Conservation (phyloP, 2,113 vertebrate species). For the Mesoclemmys tuberculata region DNA sequence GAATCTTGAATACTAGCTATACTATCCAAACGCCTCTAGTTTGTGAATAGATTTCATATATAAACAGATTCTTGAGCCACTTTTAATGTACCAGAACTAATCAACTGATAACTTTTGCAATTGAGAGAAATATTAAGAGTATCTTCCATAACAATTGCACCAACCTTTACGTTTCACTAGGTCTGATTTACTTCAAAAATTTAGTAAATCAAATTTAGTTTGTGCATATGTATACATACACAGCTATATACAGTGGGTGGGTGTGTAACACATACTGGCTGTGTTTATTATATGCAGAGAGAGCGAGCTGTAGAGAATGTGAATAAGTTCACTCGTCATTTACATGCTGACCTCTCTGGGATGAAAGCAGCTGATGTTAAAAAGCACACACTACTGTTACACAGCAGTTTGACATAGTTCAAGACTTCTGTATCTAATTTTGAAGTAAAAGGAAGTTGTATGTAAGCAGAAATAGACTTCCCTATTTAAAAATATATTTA, state of each 20-base stretch:
- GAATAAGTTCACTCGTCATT: conserved; percentile 56
- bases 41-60: not conserved
- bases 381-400: not conserved
- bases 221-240: not conserved
- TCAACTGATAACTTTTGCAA: not conserved
- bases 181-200: not conserved
- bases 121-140: too few relatives aligned
- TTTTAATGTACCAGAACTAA: not conserved
- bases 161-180: not conserved
- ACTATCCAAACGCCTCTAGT: not conserved
- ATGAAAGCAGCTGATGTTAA: conserved; percentile 25
- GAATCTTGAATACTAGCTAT: not conserved
- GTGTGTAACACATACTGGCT: not conserved
- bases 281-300: not conserved
- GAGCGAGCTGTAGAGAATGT: not conserved
- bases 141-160: not conserved
- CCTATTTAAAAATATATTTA: not conserved
- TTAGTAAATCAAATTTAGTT: not conserved
- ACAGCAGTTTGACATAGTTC: not conserved
- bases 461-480: not conserved
- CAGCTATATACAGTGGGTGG: not conserved
- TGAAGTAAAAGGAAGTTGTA: not conserved
- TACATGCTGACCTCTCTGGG: conserved; percentile 19
- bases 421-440: not conserved
- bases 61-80: not conserved